Conservation (phyloP, 1,140 invertebrate genomes). For the Drosophila punjabiensis region DNA sequence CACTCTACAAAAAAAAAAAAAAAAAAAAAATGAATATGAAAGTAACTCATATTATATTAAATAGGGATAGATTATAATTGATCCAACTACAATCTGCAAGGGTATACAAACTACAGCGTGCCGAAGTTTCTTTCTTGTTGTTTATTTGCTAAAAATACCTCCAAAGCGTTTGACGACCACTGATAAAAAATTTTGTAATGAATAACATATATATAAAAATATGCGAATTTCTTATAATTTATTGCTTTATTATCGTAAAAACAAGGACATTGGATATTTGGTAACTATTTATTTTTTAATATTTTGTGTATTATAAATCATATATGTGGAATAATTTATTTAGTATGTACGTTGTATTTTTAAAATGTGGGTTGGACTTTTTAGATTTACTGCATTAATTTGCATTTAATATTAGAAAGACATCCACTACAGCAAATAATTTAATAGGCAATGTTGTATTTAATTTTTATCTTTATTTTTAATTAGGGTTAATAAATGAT, state of each 20-base stretch:
- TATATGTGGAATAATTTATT: conserved; percentile 62
- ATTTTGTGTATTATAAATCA: conserved; percentile 66
- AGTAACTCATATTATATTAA: too few species aligned
- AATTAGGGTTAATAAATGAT: neutral
- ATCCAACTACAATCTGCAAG: too few species aligned
- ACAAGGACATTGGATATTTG: neutral
- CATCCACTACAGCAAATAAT: conserved; percentile 58
- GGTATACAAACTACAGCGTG: too few species aligned
- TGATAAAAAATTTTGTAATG: neutral
- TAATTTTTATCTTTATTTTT: conserved; percentile 25
- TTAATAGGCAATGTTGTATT: conserved; percentile 35
- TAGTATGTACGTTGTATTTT: conserved; percentile 42
- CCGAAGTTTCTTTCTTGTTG: too few species aligned
- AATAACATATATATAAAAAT: neutral
- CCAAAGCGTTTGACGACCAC: neutral
- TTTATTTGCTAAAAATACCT: too few species aligned
- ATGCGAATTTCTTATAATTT: neutral
- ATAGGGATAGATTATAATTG: too few species aligned
- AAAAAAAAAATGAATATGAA: too few species aligned
- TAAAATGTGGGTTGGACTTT: conserved; percentile 49
- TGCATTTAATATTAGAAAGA: conserved; percentile 45
- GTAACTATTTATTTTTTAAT: conserved; percentile 50
- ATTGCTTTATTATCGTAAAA: conserved; percentile 2
- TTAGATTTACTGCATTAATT: conserved; percentile 46
- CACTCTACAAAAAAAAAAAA: too few species aligned